These are phyloP conservation scores for Hippocampus mohnikei DNA, from an alignment of 2,113 vertebrate genomes.

Conservation along the genomic window DNA sequence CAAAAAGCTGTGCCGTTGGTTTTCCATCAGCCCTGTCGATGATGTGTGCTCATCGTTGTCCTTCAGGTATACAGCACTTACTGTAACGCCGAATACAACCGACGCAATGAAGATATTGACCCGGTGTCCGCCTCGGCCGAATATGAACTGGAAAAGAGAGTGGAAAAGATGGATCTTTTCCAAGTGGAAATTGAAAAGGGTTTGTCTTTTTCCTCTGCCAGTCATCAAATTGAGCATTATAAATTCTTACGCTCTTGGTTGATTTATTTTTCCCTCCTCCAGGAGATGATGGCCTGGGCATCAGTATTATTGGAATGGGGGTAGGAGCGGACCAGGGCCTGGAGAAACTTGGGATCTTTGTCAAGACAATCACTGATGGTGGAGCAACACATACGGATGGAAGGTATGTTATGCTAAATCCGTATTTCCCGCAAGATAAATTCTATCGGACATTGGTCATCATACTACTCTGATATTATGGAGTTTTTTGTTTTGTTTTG, in stretches of 20 bases:
- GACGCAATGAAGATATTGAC: slow-evolving; percentile 85
- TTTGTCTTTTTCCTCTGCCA: slow-evolving; percentile 33
- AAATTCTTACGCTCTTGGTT: not conserved
- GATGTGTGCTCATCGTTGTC: not conserved
- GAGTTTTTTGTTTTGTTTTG: too few relatives aligned
- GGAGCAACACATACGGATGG: slow-evolving; percentile 82
- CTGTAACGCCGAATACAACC: slow-evolving; percentile 83
- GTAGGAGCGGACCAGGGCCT: slow-evolving; percentile 88
- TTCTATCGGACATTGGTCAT: too few relatives aligned
- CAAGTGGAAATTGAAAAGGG: slow-evolving; percentile 88
- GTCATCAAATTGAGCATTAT: not conserved
- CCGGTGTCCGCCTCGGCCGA: slow-evolving; percentile 88
- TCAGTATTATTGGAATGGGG: slow-evolving; percentile 92
- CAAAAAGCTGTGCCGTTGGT: not conserved
- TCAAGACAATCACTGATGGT: slow-evolving; percentile 85
- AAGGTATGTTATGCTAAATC: slow-evolving; percentile 64
- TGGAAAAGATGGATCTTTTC: slow-evolving; percentile 88
- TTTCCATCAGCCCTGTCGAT: not conserved
- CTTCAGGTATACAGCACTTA: slow-evolving; percentile 78
- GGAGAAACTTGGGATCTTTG: slow-evolving; percentile 90
- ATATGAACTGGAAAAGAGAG: slow-evolving; percentile 88
- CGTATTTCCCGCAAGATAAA: not conserved
- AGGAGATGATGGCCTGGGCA: slow-evolving; percentile 85
- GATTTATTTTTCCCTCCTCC: not conserved
- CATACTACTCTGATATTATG: too few relatives aligned